Evolutionary conservation across 2,888 invertebrate species (phyloP), one percentile per base, ranked within the genome.

Genomic region (Himalopsyche japonica): DNA sequence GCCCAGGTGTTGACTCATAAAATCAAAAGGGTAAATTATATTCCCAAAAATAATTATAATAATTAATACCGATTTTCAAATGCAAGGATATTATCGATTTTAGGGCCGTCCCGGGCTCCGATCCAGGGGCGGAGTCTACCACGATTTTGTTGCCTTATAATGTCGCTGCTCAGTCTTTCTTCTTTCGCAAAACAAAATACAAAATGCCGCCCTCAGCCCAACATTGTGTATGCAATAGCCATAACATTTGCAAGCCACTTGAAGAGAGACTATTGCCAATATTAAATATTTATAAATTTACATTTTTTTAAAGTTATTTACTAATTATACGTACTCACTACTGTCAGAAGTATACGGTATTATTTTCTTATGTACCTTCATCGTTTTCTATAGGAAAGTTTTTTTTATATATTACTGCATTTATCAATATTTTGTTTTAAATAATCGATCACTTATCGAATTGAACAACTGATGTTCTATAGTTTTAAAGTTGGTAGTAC

Each of bases 41-140:
- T 70, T 70, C 70, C 10, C 5, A 20, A 70, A 70, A 12, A 70
- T 70, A 70, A 70, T 70, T 70, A 70, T 70, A 70, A 70, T 70
- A 27, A 70, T 70, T 70, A 43, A 43, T 43, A 70, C 15, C 70
- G 70, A 70, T 70, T 30, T 70, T 70, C 20, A 15, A 27, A 70
- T 30, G 27, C 10, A 70, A 30, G 70, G 24, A 70, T 70, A 70
- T 70, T 70, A 70, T 70, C 70, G 24, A 27, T 70, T 70, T 57
- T 70, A 30, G 70, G 70, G 70, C 70, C 70, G 70, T 70, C 70
- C 43, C 80, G 80, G 80, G 48, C 80, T 76, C 57, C 76, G 43
- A 76, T 76, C 47, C 20, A 76, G 76, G 43, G 83, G 83, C 83
- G 83, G 80, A 34, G 83, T 80, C 27, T 76, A 48, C 80, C 83